Base-by-base conservation (phyloP, 2,888 invertebrate species). In the Coelinius sp. region DNA sequence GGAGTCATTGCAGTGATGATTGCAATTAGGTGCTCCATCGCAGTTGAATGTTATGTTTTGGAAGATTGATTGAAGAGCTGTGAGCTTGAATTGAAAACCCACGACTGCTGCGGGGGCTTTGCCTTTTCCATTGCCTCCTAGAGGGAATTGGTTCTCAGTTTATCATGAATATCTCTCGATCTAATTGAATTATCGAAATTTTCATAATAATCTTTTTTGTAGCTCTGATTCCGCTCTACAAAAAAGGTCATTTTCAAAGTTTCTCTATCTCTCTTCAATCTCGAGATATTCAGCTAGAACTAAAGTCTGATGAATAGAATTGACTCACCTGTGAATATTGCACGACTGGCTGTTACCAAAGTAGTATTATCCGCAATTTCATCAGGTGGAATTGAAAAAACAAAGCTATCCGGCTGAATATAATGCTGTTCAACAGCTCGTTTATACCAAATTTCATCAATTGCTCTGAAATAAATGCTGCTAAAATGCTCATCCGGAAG, bases 371-470 rank as follows among this genome's bases (percentile, higher is more conserved):
- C 84, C 20, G 85, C 85, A 31, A 90, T 89, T 83, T 93, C 91
- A 85, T 93, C 92, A 82, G 93, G 92, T 22, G 94, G 93, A 53
- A 94, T 92, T 1, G 94, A 93, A 87, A 94, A 96, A 0, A 97
- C 94, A 85, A 95, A 96, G 81, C 94, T 94, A 31, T 93, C 91
- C 0, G 93, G 92, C 77, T 95, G 91, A 12, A 93, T 89, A 83
- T 93, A 93, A 88, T 96, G 93, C 81, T 95, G 95, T 79, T 96
- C 95, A 0, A 97, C 95, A 0, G 97, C 96, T 12, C 96, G 91
- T 75, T 93, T 93, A 85, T 97, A 97, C 95, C 96, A 97, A 17
- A 94, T 91, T 86, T 97, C 96, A 84, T 97, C 96, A 62, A 95
- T 95, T 0, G 96, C 93, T 62, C 92, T 91, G 4, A 93, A 92